These are phyloP conservation scores for Hyperoodon ampullatus DNA, from an alignment of 2,113 vertebrate species.

Conservation along the genomic window DNA sequence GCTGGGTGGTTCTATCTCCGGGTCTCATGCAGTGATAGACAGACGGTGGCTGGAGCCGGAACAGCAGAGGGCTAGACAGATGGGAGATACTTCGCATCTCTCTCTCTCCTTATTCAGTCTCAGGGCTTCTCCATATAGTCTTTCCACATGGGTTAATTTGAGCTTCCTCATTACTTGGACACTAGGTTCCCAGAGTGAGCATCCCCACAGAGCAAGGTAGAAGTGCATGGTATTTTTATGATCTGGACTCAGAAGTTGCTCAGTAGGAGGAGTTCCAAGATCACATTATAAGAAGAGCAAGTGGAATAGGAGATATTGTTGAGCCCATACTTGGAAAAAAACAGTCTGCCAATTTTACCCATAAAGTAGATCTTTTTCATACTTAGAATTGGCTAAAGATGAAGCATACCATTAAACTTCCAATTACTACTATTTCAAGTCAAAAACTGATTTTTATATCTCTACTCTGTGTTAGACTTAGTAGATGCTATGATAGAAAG, in stretches of 20 bases:
- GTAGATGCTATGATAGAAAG: not conserved
- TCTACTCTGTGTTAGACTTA: not conserved
- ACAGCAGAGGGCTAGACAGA: not conserved
- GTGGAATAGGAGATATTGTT: not conserved
- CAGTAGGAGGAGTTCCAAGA: not conserved
- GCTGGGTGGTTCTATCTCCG: not conserved
- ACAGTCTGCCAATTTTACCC: not conserved
- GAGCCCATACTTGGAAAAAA: not conserved
- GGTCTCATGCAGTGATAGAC: not conserved
- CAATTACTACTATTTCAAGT: constrained; percentile 14
- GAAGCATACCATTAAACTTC: not conserved
- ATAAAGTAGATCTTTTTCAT: not conserved
- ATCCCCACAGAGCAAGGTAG: not conserved
- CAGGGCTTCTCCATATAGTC: not conserved
- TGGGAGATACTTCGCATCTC: not conserved
- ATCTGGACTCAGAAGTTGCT: not conserved
- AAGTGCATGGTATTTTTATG: not conserved
- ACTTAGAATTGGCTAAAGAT: constrained; percentile 15
- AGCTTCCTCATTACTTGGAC: not conserved
- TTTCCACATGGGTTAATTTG: not conserved
- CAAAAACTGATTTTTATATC: not conserved
- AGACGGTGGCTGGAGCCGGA: not conserved
- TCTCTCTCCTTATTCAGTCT: not conserved
- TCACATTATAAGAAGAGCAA: not conserved
- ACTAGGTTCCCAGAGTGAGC: not conserved